phyloP scores from a whole-genome alignment of 2,113 vertebrate species.

The Pedionomus torquatus region DNA sequence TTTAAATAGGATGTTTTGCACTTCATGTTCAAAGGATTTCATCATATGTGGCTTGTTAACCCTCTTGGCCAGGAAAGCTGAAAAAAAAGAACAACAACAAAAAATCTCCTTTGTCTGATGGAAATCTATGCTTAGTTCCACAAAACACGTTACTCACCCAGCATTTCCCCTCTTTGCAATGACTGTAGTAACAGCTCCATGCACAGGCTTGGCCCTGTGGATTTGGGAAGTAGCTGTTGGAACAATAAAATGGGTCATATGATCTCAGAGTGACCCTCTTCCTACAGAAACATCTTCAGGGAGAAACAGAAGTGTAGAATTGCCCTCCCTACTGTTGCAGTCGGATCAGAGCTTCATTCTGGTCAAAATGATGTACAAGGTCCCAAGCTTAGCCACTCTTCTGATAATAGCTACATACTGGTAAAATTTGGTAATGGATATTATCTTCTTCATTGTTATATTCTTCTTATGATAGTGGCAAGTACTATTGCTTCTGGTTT shows the following conservation, averaged over 20 bases:
- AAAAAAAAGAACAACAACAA: background rate
- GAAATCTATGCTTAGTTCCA: accelerated
- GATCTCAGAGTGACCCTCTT: background rate
- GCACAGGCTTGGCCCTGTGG: background rate
- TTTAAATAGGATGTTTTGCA: slow-evolving; percentile 37
- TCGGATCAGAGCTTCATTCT: background rate
- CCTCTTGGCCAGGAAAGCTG: background rate
- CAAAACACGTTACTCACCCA: background rate
- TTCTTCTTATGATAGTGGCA: background rate
- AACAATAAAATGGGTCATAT: background rate
- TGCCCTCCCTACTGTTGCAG: background rate
- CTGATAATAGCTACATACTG: background rate
- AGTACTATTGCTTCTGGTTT: background rate
- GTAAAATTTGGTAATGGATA: background rate
- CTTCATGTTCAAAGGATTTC: background rate
- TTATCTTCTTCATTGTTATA: background rate
- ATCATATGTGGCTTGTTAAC: background rate
- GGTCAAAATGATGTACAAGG: background rate
- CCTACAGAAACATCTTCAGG: background rate
- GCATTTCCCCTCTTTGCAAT: background rate
- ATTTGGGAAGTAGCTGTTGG: background rate
- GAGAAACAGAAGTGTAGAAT: background rate
- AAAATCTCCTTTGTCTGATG: background rate
- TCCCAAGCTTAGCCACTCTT: background rate
- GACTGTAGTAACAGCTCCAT: background rate